phyloP scores from a whole-genome alignment of 2,113 vertebrate genomes.

The Sylvia atricapilla region DNA sequence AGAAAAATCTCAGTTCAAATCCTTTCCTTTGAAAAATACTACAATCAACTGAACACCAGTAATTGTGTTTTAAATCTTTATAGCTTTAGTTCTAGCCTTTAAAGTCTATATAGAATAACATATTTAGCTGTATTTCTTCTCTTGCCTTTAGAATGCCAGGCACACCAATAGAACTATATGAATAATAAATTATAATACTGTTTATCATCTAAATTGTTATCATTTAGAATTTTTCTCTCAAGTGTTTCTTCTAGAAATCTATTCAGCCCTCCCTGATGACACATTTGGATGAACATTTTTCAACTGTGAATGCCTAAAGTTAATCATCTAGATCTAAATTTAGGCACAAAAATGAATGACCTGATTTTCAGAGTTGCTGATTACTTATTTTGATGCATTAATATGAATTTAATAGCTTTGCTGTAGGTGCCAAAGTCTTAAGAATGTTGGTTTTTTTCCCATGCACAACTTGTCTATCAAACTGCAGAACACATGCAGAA shows the following conservation, averaged over 20 bases:
- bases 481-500: constrained; percentile 16
- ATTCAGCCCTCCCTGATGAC: constrained; percentile 35
- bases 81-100: constrained; percentile 14
- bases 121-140: constrained; percentile 37
- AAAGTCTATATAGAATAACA: constrained; percentile 37
- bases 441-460: neutral
- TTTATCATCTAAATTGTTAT: constrained; percentile 59
- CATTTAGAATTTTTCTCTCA: constrained; percentile 39
- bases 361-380: constrained; percentile 49
- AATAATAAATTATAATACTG: constrained; percentile 59
- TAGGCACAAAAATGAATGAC: constrained; percentile 51
- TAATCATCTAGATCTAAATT: constrained; percentile 58
- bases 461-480: constrained; percentile 42
- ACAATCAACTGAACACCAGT: neutral
- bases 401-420: constrained; percentile 51
- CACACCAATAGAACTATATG: constrained; percentile 47
- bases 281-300: constrained; percentile 63
- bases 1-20: neutral
- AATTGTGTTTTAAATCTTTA: constrained; percentile 44
- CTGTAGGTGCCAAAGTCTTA: constrained; percentile 51
- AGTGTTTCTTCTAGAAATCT: constrained; percentile 56
- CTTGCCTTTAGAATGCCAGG: constrained; percentile 29
- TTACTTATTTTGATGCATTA: constrained; percentile 48
- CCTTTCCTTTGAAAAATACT: constrained; percentile 3
- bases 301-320: constrained; percentile 55